Percentiles rank a stretch among this genome's conserved stretches.
These are phyloP conservation scores for Microhierax caerulescens DNA, from an alignment of 2,797 vertebrate species.

Conservation along the genomic window DNA sequence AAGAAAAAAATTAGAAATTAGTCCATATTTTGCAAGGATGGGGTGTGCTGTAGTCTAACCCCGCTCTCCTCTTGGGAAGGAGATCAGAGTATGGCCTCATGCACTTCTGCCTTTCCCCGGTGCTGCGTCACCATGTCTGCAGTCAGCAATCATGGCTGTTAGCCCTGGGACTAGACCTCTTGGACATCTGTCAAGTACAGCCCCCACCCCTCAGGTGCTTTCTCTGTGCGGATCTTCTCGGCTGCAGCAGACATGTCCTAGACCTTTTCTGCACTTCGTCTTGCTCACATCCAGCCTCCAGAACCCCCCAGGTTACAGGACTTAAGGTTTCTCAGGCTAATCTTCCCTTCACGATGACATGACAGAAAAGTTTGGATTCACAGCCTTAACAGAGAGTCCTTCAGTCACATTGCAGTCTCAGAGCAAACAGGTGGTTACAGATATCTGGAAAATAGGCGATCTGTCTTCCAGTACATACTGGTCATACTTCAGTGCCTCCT, in stretches of 20 bases:
- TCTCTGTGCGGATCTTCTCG: not conserved
- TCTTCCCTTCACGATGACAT: not conserved
- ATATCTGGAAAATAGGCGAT: not conserved
- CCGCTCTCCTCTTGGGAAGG: fast-evolving
- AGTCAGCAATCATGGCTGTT: fast-evolving
- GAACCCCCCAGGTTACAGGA: not conserved
- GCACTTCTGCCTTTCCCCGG: not conserved
- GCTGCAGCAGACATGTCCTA: not conserved
- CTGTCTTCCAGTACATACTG: not conserved
- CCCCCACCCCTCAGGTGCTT: too few species aligned
- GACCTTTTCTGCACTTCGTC: not conserved
- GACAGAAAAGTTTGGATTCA: not conserved
- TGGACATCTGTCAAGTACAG: not conserved
- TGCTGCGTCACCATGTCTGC: not conserved
- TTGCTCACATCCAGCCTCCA: not conserved
- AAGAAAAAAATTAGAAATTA: not conserved
- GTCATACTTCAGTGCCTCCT: not conserved
- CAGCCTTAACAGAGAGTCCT: not conserved
- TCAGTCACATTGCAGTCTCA: not conserved
- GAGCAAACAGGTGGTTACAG: not conserved
- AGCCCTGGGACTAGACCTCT: not conserved
- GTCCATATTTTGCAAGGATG: not conserved
- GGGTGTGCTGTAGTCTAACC: not conserved
- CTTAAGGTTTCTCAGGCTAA: not conserved
- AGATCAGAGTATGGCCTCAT: not conserved